Percentiles rank a stretch among this genome's conserved stretches.
These are phyloP conservation scores for Probaryconus sp. DNA, from an alignment of 1,140 invertebrate species.

Conservation along the genomic window DNA sequence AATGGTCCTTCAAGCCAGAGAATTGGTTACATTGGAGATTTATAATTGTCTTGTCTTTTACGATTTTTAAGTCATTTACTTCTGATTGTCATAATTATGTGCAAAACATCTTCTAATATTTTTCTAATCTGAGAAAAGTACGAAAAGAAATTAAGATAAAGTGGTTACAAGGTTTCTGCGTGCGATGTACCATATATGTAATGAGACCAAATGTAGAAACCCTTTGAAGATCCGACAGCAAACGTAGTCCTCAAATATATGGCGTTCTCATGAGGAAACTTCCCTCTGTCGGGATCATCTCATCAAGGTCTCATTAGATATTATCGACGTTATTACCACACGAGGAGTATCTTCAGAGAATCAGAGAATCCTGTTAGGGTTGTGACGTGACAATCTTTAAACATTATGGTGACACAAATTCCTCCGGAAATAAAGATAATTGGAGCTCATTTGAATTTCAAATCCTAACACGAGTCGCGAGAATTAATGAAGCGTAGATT, in stretches of 20 bases:
- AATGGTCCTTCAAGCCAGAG: no score
- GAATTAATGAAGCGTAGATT: not conserved
- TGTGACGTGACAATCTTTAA: constrained; percentile 37
- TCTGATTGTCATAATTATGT: no score
- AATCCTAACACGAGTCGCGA: constrained; percentile 6
- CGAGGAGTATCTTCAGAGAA: constrained; percentile 10
- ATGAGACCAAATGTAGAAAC: constrained; percentile 53
- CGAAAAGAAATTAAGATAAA: constrained; percentile 53
- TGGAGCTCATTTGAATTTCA: constrained; percentile 36
- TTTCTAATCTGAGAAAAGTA: constrained; percentile 26
- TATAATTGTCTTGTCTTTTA: no score
- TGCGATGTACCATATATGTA: constrained; percentile 46
- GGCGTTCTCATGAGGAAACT: constrained; percentile 29
- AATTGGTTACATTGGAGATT: no score
- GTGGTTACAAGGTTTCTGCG: constrained; percentile 27
- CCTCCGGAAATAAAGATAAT: constrained; percentile 19
- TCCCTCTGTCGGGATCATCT: constrained; percentile 25
- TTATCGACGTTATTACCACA: constrained; percentile 48
- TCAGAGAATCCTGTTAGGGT: constrained; percentile 26
- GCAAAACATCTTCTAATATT: constrained; percentile 29
- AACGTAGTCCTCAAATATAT: constrained; percentile 33
- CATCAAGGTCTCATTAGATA: constrained; percentile 48
- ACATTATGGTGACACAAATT: constrained; percentile 27
- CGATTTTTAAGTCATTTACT: no score
- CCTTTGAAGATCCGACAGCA: constrained; percentile 46